Conservation (phyloP, 2,113 vertebrate genomes). For the Tragelaphus scriptus region DNA sequence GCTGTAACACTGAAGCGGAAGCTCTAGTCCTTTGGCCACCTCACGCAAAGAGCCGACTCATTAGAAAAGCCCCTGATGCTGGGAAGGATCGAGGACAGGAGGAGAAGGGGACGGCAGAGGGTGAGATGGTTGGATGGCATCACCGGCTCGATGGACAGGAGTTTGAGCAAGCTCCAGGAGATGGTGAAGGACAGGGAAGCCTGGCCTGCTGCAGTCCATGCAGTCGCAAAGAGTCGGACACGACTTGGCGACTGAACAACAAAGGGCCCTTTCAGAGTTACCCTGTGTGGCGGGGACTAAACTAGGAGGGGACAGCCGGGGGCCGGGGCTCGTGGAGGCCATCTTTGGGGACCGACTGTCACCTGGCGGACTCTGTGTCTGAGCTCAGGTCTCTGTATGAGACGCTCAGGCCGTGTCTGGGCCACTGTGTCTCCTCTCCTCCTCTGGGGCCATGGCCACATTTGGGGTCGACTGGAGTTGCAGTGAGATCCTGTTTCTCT, state of each 20-base stretch:
- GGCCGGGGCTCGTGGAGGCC: neutral
- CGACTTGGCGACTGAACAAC: fast-evolving
- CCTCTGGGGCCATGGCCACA: neutral
- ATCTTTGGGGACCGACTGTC: neutral
- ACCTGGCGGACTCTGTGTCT: fast-evolving
- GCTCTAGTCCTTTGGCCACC: neutral
- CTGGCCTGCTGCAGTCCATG: fast-evolving
- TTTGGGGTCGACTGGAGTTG: neutral
- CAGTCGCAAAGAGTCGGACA: neutral
- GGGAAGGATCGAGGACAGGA: neutral
- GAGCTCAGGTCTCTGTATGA: neutral
- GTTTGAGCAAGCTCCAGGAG: neutral
- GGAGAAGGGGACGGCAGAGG: neutral
- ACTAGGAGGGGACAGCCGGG: neutral
- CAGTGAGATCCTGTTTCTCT: neutral
- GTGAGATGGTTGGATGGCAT: neutral
- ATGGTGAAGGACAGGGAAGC: neutral
- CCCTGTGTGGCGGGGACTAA: neutral
- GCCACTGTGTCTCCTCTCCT: neutral
- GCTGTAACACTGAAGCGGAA: neutral
- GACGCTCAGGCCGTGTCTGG: fast-evolving
- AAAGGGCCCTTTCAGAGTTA: neutral
- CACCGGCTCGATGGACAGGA: neutral
- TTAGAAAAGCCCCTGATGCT: neutral
- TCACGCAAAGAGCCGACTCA: fast-evolving